Percentiles rank a stretch among this genome's conserved stretches.
Evolutionary conservation across 1,140 invertebrate species (phyloP).

Genomic region (Lepidostoma basale): DNA sequence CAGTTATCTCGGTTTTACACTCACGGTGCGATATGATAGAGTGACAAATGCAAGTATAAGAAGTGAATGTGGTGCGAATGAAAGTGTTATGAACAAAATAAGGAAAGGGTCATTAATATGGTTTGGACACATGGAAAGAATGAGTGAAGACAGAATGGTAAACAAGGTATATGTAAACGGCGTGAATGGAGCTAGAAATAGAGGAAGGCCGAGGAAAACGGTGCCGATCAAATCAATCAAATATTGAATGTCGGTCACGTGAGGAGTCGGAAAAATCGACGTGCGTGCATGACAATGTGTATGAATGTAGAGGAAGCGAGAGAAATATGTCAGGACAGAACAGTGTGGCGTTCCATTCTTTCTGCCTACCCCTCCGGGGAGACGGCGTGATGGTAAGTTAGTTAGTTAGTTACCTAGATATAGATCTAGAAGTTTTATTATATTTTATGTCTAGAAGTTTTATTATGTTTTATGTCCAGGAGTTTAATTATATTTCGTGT

Average conservation of each 20-base stretch:
- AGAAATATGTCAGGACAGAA: background rate
- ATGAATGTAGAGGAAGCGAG: background rate
- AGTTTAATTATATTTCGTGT: too few relatives aligned
- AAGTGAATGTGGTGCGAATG: too few relatives aligned
- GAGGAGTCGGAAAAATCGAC: background rate
- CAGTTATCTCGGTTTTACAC: too few relatives aligned
- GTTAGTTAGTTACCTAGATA: background rate
- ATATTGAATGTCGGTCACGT: background rate
- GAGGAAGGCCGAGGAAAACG: background rate
- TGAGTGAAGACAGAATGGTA: background rate
- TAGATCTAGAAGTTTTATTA: too few relatives aligned
- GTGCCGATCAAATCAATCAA: background rate
- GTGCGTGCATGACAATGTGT: background rate
- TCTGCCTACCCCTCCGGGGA: background rate
- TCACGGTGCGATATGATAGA: too few relatives aligned
- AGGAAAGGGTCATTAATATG: too few relatives aligned
- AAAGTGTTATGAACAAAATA: too few relatives aligned
- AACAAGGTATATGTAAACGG: background rate
- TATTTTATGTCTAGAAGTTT: too few relatives aligned
- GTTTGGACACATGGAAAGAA: background rate
- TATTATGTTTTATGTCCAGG: too few relatives aligned
- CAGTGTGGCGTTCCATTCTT: background rate
- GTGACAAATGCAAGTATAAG: too few relatives aligned
- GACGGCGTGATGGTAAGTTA: background rate
- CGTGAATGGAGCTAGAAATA: background rate